Evolutionary conservation across 2,113 vertebrate genomes (phyloP).

Genomic region (Chascanopsetta lugubris): DNA sequence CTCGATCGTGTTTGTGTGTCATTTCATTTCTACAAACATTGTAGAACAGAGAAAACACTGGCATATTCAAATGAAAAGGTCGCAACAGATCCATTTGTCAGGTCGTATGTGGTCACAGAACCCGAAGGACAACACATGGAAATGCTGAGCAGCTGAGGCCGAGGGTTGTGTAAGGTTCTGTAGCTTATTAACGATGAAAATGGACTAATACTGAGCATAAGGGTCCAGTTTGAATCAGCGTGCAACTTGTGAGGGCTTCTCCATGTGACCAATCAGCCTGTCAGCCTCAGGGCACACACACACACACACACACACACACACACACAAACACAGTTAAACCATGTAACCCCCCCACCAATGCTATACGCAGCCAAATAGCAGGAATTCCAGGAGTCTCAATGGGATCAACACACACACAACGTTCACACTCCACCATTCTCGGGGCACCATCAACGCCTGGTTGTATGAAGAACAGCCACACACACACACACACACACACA

Average conservation of each 20-base stretch:
- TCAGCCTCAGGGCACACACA: slow-evolving; percentile 33
- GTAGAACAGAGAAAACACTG: neutral
- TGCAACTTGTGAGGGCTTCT: slow-evolving; percentile 48
- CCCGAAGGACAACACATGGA: no score
- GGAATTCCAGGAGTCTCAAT: slow-evolving; percentile 70
- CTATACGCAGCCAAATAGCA: slow-evolving; percentile 61
- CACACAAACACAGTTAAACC: slow-evolving; percentile 36
- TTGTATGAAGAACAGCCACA: slow-evolving; percentile 28
- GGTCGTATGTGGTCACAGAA: slow-evolving; percentile 1
- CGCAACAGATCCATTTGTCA: slow-evolving; percentile 13
- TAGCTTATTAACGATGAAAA: slow-evolving; percentile 22
- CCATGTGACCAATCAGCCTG: slow-evolving; percentile 52
- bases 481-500: slow-evolving; percentile 13
- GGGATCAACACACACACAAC: slow-evolving; percentile 57
- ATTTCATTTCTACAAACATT: neutral
- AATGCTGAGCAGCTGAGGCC: neutral
- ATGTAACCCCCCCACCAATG: slow-evolving; percentile 43
- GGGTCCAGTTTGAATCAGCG: slow-evolving; percentile 35
- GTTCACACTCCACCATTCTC: slow-evolving; percentile 51
- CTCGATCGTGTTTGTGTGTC: neutral
- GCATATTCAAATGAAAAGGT: slow-evolving; percentile 6
- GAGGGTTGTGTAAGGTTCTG: neutral
- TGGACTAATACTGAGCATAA: slow-evolving; percentile 40
- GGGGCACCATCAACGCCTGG: slow-evolving; percentile 50
- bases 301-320: slow-evolving; percentile 3